Evolutionary conservation across 1,140 invertebrate species (phyloP), one percentile per base, ranked within the genome.

Genomic region (Drosophila ironensis): DNA sequence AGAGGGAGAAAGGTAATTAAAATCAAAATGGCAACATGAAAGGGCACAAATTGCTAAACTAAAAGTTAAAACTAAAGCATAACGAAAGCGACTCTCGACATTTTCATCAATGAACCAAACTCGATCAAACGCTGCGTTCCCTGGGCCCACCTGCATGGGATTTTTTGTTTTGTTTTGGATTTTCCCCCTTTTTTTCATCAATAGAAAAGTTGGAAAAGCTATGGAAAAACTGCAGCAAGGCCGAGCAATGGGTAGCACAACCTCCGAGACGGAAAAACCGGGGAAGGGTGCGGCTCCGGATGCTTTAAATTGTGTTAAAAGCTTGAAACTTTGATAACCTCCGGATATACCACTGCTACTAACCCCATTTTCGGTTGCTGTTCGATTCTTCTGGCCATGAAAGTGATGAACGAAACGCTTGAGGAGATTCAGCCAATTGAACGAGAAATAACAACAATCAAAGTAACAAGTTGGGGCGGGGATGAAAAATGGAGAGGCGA

Each of bases 251-350:
- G 16, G 28, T n/a, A n/a, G 20, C 5, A n/a, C 47, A 57, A 22
- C 28, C 22, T 16, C 7, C 16, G 8, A 25, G 9, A 24, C 22
- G 19, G n/a, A n/a, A 6, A 1, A 17, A 27, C 9, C 46, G 40
- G 22, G 38, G 38, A 9, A 9, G 35, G 25, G 42, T 46, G 41
- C 19, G 53, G 37, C 54, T 12, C 14, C 38, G 54, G 41, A 33
- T 28, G 48, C 40, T 42, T 72, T 42, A 86, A 78, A 86, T 72
- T 74, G 51, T 64, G 70, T 68, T 74, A 64, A 64, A 78, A 78
- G 54, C 54, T 42, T 41, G 35, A 33, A 78, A 80, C 72, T 74
- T 68, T 75, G 22, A 40, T 27, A 67, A 17, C 9, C 42, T 40
- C 41, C 30, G 33, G 33, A 14, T 37, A 37, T 9, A 3, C 28